Conservation (phyloP, 2,888 invertebrate genomes). For the Antitype chi region DNA sequence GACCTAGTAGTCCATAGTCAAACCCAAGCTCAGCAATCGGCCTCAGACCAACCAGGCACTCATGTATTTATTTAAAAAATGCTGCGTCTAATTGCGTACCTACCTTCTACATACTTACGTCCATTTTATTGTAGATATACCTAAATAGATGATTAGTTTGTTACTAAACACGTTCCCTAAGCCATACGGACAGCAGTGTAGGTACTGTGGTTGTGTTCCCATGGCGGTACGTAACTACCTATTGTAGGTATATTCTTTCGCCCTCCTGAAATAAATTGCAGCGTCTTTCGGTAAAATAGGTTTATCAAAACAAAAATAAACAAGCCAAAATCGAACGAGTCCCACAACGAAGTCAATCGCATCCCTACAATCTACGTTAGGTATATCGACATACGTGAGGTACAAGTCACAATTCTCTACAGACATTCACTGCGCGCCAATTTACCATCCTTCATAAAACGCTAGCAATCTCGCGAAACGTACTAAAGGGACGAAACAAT, state of each 20-base stretch:
- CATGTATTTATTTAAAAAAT: background rate
- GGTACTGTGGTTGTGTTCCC: background rate
- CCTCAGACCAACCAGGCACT: background rate
- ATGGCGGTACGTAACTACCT: background rate
- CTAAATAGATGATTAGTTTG: background rate
- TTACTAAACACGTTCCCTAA: background rate
- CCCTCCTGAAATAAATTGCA: background rate
- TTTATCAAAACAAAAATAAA: background rate
- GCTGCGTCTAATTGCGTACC: background rate
- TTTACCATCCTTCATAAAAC: constrained; percentile 67
- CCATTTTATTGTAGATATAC: background rate
- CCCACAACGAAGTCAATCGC: constrained; percentile 41
- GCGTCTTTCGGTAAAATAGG: background rate
- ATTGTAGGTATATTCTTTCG: background rate
- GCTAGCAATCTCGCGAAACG: constrained; percentile 61
- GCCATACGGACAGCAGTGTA: background rate
- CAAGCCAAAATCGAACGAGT: background rate
- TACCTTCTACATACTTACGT: too few relatives aligned
- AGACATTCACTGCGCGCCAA: constrained; percentile 43
- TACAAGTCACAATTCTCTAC: constrained; percentile 17
- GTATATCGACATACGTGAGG: background rate
- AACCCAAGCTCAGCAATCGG: background rate
- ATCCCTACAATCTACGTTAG: constrained; percentile 25
- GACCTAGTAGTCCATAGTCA: background rate
- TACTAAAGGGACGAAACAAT: constrained; percentile 67